phyloP scores from a whole-genome alignment of 2,797 vertebrate genomes.

The Brachyalestes nurse region DNA sequence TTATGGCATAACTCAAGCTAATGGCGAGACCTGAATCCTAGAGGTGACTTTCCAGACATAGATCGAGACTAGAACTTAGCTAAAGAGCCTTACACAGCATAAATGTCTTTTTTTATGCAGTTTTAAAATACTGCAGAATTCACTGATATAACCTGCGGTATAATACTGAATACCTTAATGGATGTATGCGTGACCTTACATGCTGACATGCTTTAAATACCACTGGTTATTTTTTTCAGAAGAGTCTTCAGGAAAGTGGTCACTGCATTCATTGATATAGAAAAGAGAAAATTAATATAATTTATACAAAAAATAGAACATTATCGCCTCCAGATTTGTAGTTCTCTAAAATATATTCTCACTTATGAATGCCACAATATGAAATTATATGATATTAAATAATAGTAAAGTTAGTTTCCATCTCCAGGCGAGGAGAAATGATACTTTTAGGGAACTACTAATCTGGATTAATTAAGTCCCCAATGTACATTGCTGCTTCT shows the following conservation, averaged over 20 bases:
- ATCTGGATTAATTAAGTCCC: too few species aligned
- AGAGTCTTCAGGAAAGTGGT: too few species aligned
- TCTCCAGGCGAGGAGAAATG: not conserved
- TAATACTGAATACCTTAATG: not conserved
- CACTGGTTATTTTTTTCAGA: not conserved
- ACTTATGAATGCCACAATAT: too few species aligned
- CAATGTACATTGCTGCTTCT: not conserved
- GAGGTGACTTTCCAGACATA: constrained; percentile 8
- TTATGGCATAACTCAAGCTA: constrained; percentile 15
- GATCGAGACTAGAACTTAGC: not conserved
- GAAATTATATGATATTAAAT: too few species aligned
- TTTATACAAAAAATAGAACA: too few species aligned
- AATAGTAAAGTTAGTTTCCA: too few species aligned
- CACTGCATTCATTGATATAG: too few species aligned
- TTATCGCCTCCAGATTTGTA: too few species aligned
- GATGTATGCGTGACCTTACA: not conserved
- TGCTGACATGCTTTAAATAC: not conserved
- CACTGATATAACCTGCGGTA: not conserved
- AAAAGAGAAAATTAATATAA: too few species aligned
- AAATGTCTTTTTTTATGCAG: not conserved
- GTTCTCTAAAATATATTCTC: too few species aligned
- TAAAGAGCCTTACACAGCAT: constrained; percentile 7
- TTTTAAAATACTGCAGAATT: not conserved
- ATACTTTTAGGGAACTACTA: not conserved
- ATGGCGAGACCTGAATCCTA: not conserved